phyloP scores from a whole-genome alignment of 2,113 vertebrate species.

The Empidonax alnorum region DNA sequence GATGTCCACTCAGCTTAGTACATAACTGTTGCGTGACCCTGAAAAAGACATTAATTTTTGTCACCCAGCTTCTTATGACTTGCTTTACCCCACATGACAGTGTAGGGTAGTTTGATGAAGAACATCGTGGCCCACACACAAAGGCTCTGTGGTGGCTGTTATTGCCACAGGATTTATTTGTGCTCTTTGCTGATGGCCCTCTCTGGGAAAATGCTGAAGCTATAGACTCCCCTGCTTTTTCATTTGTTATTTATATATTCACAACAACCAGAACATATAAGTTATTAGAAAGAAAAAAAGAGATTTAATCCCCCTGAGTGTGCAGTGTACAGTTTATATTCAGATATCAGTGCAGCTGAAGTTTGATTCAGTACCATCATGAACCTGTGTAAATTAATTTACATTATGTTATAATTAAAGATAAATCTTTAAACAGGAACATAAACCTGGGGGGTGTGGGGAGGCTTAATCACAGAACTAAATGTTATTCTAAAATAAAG shows the following conservation, averaged over 20 bases:
- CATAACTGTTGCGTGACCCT: accelerated
- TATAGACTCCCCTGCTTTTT: neutral
- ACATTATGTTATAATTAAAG: neutral
- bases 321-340: neutral
- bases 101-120: neutral
- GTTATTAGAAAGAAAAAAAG: neutral
- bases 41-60: neutral
- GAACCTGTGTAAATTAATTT: neutral
- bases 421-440: neutral
- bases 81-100: neutral
- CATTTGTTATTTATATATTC: neutral
- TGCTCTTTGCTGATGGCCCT: neutral
- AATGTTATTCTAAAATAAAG: neutral
- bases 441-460: neutral
- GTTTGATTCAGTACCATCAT: neutral
- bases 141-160: neutral
- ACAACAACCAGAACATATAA: neutral
- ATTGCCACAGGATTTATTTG: neutral
- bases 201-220: neutral
- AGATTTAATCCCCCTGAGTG: neutral
- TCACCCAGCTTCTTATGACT: neutral
- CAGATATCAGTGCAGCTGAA: neutral
- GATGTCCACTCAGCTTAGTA: neutral
- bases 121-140: neutral
- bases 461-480: neutral